phyloP scores from a whole-genome alignment of 2,888 invertebrate species.

The Tortricodes alternella region DNA sequence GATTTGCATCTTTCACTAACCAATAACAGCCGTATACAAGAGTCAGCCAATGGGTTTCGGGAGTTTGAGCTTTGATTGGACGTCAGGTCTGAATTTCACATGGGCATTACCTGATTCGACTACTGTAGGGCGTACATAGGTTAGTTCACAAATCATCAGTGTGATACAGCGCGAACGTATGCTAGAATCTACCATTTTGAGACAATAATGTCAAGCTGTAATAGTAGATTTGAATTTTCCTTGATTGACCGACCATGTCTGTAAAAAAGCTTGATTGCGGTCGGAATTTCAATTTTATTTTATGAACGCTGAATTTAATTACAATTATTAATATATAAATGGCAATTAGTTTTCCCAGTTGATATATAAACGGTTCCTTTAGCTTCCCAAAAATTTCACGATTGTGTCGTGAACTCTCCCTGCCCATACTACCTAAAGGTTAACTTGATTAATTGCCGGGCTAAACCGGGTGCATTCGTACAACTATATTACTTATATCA shows the following conservation, averaged over 20 bases:
- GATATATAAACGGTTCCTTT: neutral
- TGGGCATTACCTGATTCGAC: constrained; percentile 26
- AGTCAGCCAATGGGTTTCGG: constrained; percentile 77
- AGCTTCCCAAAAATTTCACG: constrained; percentile 7
- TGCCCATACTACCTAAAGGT: constrained; percentile 13
- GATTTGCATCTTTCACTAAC: constrained; percentile 80
- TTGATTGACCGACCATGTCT: no score
- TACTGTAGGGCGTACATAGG: constrained; percentile 4
- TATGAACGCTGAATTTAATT: no score
- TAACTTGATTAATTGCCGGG: constrained; percentile 29
- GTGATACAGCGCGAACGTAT: neutral
- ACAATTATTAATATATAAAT: neutral
- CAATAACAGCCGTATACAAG: constrained; percentile 81
- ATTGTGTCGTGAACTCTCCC: neutral
- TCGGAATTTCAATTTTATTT: no score
- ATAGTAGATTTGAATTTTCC: no score
- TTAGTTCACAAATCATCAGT: neutral
- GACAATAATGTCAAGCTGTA: no score
- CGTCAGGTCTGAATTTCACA: constrained; percentile 64
- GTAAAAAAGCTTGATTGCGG: no score
- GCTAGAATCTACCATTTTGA: neutral
- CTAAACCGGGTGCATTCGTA: constrained; percentile 46
- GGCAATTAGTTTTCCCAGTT: neutral
- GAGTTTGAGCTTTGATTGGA: constrained; percentile 67
- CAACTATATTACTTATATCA: constrained; percentile 51